Evolutionary conservation across 1,140 invertebrate genomes (phyloP).

Genomic region (Tachypleus tridentatus): DNA sequence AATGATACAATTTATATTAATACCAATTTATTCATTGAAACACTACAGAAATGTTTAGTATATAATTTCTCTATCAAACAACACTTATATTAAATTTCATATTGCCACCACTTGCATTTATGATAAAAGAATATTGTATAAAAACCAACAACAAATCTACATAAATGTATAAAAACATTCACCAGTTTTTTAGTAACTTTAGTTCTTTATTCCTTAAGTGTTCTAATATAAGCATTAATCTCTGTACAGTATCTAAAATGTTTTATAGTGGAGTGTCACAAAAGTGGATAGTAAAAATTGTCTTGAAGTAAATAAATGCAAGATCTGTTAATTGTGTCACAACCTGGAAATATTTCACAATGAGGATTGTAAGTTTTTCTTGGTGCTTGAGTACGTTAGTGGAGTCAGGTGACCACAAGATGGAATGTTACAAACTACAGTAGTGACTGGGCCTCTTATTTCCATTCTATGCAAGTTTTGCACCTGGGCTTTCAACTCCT

Average conservation of each 20-base stretch:
- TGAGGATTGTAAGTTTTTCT: conserved; percentile 17
- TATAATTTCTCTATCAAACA: too few species aligned
- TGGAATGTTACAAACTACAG: conserved; percentile 21
- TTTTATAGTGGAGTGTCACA: neutral
- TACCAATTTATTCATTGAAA: too few species aligned
- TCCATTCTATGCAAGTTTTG: conserved; percentile 25
- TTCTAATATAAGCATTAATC: neutral
- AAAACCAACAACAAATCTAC: too few species aligned
- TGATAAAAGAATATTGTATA: too few species aligned
- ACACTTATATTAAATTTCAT: too few species aligned
- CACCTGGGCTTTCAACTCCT: conserved; percentile 19
- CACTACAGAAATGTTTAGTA: too few species aligned
- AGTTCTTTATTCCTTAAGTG: neutral
- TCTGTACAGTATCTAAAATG: neutral
- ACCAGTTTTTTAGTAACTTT: too few species aligned
- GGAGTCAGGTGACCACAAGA: conserved; percentile 24
- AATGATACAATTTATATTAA: too few species aligned
- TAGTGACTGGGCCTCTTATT: conserved; percentile 23
- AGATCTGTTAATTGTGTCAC: neutral
- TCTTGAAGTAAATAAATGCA: too few species aligned
- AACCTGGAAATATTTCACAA: conserved; percentile 9
- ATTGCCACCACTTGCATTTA: too few species aligned
- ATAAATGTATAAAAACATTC: too few species aligned
- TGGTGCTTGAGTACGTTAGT: conserved; percentile 10
- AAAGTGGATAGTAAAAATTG: neutral